Evolutionary conservation across 2,113 vertebrate genomes (phyloP).

Genomic region (Takifugu flavidus): DNA sequence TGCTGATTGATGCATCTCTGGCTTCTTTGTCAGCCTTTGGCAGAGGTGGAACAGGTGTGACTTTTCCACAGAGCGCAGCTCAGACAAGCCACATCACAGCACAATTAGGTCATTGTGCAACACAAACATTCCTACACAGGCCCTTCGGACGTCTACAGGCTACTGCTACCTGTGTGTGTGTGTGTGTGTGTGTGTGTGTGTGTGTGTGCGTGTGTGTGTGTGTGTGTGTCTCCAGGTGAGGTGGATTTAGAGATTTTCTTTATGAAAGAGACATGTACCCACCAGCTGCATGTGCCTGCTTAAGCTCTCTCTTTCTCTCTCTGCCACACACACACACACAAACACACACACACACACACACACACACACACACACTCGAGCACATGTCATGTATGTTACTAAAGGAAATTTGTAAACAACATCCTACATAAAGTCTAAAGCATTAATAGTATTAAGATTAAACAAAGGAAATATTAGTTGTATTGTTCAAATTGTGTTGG

Average conservation of each 20-base stretch:
- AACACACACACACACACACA: background rate
- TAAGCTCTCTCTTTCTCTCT: too few relatives aligned
- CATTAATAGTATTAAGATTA: too few relatives aligned
- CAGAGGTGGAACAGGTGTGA: conserved; percentile 84
- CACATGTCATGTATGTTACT: background rate
- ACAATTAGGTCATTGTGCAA: conserved; percentile 82
- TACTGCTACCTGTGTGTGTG: conserved; percentile 63
- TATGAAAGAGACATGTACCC: conserved; percentile 63
- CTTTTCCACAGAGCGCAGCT: conserved; percentile 78
- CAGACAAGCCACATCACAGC: conserved; percentile 70
- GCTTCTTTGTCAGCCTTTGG: conserved; percentile 80
- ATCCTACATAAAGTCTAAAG: too few relatives aligned
- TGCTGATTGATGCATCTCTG: conserved; percentile 78
- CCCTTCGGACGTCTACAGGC: conserved; percentile 72
- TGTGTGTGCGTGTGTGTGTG: conserved; percentile 44
- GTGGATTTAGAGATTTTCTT: conserved; percentile 66
- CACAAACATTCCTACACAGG: conserved; percentile 73
- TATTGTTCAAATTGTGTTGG: too few relatives aligned
- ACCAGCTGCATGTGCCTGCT: conserved; percentile 55
- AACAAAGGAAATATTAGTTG: too few relatives aligned
- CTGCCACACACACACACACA: too few relatives aligned
- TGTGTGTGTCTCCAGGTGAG: conserved; percentile 68
- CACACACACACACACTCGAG: conserved; percentile 21
- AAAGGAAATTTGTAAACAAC: too few relatives aligned
- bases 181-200: conserved; percentile 56